A percentile compares a stretch with the other conserved stretches of the same genome.
Conservation (phyloP, 2,888 invertebrate species). For the Pseudanteris insignis region DNA sequence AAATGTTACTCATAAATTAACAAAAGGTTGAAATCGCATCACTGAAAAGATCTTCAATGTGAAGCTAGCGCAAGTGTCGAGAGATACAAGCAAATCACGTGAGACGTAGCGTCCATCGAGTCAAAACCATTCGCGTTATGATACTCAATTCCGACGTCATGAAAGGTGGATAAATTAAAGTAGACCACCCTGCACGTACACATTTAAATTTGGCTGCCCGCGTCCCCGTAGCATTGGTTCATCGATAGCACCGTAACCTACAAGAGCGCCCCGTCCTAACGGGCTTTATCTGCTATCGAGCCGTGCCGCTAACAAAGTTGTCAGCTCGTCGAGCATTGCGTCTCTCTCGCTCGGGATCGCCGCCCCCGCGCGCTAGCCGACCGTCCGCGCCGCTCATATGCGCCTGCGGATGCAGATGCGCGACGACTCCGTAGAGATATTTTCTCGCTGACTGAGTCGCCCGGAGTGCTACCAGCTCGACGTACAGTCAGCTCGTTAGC, state of each 20-base stretch:
- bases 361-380: too few species aligned
- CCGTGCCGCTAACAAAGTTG: constrained; percentile 57
- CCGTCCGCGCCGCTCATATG: constrained; percentile 16
- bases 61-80: too few species aligned
- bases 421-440: constrained; percentile 49
- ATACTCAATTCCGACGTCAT: too few species aligned
- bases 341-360: background rate
- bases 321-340: constrained; percentile 44
- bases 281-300: constrained; percentile 49
- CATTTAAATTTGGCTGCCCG: constrained; percentile 10
- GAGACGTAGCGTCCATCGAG: too few species aligned
- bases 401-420: constrained; percentile 48
- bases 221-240: constrained; percentile 35
- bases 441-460: constrained; percentile 55
- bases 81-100: too few species aligned
- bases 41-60: too few species aligned
- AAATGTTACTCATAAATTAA: too few species aligned
- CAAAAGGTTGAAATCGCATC: too few species aligned
- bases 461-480: constrained; percentile 37
- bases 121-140: too few species aligned
- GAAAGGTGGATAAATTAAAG: too few species aligned
- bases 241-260: constrained; percentile 49
- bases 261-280: constrained; percentile 42
- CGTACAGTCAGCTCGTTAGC: constrained; percentile 54
- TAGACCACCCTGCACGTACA: background rate